phyloP scores from a whole-genome alignment of 1,140 invertebrate genomes.

The Leptestheria dahalacensis region DNA sequence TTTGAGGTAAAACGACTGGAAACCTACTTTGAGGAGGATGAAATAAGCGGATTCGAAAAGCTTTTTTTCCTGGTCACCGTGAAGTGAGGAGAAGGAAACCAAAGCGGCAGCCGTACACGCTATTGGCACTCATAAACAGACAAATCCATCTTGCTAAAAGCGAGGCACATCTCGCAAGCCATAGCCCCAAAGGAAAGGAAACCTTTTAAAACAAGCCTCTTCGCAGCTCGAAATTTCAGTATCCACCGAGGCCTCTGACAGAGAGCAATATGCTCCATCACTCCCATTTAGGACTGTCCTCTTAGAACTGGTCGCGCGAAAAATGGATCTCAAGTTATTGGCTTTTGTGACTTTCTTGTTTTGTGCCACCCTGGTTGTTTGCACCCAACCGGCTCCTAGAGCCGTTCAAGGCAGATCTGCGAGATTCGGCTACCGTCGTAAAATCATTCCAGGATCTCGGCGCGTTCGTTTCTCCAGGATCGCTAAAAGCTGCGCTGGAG shows the following conservation, averaged over 20 bases:
- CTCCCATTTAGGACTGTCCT: not conserved
- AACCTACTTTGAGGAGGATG: no score
- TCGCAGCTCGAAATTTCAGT: not conserved
- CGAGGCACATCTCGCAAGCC: not conserved
- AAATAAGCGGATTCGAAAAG: not conserved
- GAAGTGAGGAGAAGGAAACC: not conserved
- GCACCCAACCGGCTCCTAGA: not conserved
- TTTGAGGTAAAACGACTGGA: no score
- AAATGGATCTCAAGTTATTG: not conserved
- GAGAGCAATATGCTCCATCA: not conserved
- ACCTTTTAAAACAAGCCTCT: not conserved
- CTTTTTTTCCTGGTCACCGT: not conserved
- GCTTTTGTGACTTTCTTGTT: not conserved
- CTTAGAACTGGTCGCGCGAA: not conserved
- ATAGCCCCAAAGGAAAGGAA: not conserved
- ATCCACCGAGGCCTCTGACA: not conserved
- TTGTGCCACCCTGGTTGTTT: not conserved
- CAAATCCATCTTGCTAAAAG: not conserved
- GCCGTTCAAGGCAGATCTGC: not conserved
- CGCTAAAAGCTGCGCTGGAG: conserved; percentile 11
- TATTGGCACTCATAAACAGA: not conserved
- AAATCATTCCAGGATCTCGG: not conserved
- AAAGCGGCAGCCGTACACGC: not conserved
- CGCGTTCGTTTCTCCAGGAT: conserved; percentile 1
- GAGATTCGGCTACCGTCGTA: not conserved